Evolutionary conservation across 2,113 vertebrate species (phyloP), one percentile per base, ranked within the genome.

Genomic region (Hydrochoerus hydrochaeris): DNA sequence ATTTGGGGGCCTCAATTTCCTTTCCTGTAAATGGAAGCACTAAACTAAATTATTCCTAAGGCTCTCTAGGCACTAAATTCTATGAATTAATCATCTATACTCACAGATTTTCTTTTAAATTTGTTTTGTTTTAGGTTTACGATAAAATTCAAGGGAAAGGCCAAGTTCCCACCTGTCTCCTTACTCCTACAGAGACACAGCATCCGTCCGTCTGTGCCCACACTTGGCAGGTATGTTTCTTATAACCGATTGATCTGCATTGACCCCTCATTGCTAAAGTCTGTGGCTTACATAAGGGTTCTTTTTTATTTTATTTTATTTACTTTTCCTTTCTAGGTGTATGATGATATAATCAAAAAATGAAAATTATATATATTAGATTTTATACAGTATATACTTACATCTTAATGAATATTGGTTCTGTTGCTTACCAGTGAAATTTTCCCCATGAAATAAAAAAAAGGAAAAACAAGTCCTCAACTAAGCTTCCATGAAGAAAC

Each of bases 211-310:
- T 5, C 28, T 9, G 5, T 22, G 3, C 2, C 17, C 0, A 3
- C 2, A 13, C 4, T 10, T 24, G 0, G 5, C 17, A 0, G 3
- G 35, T 7, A 0, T 0, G 0, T 1, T 1, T n/a, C 20, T 78
- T 57, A 49, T 2, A 83, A 0, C 24, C 9, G 5, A 7, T 22
- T 41, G 5, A 13, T 52, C 12, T 26, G 10, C 16, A 2, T 3
- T 32, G 82, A 57, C 1, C 3, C 26, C 69, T n/a, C 41, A 28
- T 7, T 38, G 41, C 58, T 62, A 54, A 13, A 62, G 44, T 9
- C 41, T 10, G 6, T 19, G n/a, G 54, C 44, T 67, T 28, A 20
- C 17, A 19, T 46, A n/a, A 80, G 49, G 30, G 0, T 82, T 88
- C 19, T 16, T 9, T 84, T 58, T 62, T 24, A 49, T 87, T 58